Conservation (phyloP, 2,888 invertebrate genomes). For the Phlogophora meticulosa region DNA sequence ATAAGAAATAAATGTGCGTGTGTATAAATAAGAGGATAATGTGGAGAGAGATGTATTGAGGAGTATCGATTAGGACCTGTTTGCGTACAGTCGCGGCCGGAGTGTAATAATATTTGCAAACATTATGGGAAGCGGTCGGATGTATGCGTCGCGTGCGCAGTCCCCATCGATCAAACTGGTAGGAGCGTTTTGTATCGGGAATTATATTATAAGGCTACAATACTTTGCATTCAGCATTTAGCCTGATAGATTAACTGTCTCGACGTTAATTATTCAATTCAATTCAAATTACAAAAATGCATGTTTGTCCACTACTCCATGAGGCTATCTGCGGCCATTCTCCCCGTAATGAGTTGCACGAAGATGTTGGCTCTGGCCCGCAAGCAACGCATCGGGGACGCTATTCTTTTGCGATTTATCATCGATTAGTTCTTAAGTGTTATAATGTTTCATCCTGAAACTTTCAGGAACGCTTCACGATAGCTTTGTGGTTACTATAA, state of each 20-base stretch:
- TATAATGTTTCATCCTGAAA: too few relatives aligned
- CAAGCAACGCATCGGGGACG: too few relatives aligned
- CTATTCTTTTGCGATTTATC: too few relatives aligned
- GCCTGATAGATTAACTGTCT: conserved; percentile 10
- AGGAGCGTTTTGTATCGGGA: conserved; percentile 11
- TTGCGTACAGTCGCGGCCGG: conserved; percentile 22
- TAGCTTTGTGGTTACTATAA: too few relatives aligned
- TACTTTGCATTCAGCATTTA: background rate
- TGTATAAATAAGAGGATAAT: conserved; percentile 53
- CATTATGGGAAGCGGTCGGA: conserved; percentile 14
- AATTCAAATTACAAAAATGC: too few relatives aligned
- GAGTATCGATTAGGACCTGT: conserved; percentile 22
- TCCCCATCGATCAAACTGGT: conserved; percentile 8
- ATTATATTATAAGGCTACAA: conserved; percentile 1
- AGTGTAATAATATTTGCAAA: conserved; percentile 38
- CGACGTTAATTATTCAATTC: background rate
- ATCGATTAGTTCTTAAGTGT: too few relatives aligned
- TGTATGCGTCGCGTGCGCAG: conserved; percentile 28
- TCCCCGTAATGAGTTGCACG: too few relatives aligned
- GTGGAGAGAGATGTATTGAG: conserved; percentile 28
- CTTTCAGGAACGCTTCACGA: too few relatives aligned
- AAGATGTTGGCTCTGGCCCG: too few relatives aligned
- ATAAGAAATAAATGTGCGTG: conserved; percentile 50
- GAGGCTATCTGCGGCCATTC: too few relatives aligned
- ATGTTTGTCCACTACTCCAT: too few relatives aligned